Base-by-base conservation (phyloP, 2,888 invertebrate species). In the Clusia tigrina region DNA sequence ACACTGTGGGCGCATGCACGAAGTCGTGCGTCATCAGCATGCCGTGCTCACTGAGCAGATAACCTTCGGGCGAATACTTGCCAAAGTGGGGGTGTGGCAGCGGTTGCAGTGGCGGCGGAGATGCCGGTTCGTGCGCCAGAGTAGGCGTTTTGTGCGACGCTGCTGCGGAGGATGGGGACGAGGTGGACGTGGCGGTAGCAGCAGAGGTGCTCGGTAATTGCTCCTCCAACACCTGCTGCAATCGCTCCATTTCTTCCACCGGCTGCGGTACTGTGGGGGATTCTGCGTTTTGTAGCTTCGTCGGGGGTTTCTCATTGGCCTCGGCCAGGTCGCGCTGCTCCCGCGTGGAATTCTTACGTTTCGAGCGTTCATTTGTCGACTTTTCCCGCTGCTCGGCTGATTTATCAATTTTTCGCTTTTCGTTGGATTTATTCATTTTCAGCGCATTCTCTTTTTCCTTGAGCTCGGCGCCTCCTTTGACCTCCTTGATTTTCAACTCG, bases 11-110 rank as follows among this genome's bases (percentile, higher is more conserved):
- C 2, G 72, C 69, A 62, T 73, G 73, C 32, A 69, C 69, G 64
- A 78, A 80, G 6, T 80, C 80, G 60, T 80, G 81, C 0, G 81
- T 72, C 79, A 80, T 73, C 17, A 80, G 48, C 59, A 80, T 73
- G 67, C 80, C 78, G 46, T 81, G 80, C 60, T 80, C 81, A 56
- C 80, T 81, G 58, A 80, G 70, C 60, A 80, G 59, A 58, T 80
- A 80, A 12, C 78, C 77, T 1, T 71, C 71, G 3, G 69, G 67
- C 3, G 69, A 62, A 63, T 73, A 80, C 52, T 81, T 81, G 54
- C 72, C 68, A 26, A 73, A 77, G 54, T 73, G 72, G 53, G 71
- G 65, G 1, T 74, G 68, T 56, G 77, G 62, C 1, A 73, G 26
- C 0, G 69, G 59, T 1, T 42, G 23, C n/a, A 23, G 42, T n/a